Base-by-base conservation (phyloP, 2,888 invertebrate species). In the Coenonympha arcania region DNA sequence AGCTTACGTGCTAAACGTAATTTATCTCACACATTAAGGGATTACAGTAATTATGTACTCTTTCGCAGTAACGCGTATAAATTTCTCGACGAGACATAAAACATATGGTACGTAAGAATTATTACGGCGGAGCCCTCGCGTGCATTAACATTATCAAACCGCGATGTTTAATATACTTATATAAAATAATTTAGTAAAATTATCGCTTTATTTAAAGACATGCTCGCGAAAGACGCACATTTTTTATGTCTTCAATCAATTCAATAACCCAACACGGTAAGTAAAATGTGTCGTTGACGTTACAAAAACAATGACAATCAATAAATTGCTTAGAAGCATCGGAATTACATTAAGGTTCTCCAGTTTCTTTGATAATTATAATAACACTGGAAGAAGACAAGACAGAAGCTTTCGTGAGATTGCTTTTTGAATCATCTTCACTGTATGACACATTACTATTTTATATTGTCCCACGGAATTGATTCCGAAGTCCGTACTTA, bases 31-130 rank as follows among this genome's bases (percentile, higher is more conserved):
- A 57, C 60, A 59, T 61, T 56, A 61, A 54, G 52, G 55, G 58
- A 61, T 61, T 61, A 58, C 52, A 53, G 59, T 59, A 59, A 61
- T 61, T 59, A 61, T 54, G 51, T 56, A 58, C 50, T 54, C 39
- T 58, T 54, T 52, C 52, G 52, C 52, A 54, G 48, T 43, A 48
- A 31, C 46, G 48, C 47, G 52, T 50, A 53, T 55, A 58, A 50
- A 56, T 58, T 52, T 59, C 59, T 50, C 55, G 53, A 26, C 46
- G 43, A 43, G 54, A 56, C 57, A 52, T 55, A 39, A 53, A 54
- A 57, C 49, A 49, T 52, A 56, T 41, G 54, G 44, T 53, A 46
- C 47, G 48, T 50, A 51, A 58, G 54, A 53, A 52, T 54, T 60
- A 58, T 52, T 52, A 16, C 45, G 24, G 34, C 51, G 31, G 43